Conservation (phyloP, 2,797 vertebrate species). For the Crax fasciolata region DNA sequence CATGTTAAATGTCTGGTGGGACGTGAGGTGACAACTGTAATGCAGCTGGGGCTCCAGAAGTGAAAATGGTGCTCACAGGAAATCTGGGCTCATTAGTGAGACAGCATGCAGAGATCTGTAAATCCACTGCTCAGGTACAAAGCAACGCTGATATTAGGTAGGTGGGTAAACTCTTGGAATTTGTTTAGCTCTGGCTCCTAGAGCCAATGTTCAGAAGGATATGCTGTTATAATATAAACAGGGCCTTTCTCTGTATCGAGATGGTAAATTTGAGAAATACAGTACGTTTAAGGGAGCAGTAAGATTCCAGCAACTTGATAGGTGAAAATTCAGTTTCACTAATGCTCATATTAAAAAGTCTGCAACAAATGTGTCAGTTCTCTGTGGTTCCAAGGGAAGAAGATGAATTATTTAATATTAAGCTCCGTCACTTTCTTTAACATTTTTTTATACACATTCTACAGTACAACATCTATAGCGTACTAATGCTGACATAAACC, state of each 20-base stretch:
- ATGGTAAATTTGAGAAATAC: not conserved
- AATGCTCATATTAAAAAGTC: constrained; percentile 6
- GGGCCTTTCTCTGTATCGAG: not conserved
- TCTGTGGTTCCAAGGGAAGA: constrained; percentile 6
- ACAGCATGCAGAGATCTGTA: not conserved
- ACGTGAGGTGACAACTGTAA: not conserved
- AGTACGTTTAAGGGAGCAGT: not conserved
- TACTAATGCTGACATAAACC: not conserved
- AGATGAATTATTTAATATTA: constrained; percentile 10
- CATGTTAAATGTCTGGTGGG: not conserved
- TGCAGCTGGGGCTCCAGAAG: not conserved
- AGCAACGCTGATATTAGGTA: not conserved
- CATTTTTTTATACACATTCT: not conserved
- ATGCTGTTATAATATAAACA: not conserved
- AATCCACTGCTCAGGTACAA: not conserved
- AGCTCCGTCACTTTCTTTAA: constrained; percentile 7
- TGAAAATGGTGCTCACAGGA: rapidly evolving
- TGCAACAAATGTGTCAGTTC: not conserved
- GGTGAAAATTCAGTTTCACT: not conserved
- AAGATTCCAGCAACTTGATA: not conserved
- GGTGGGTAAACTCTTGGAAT: not conserved
- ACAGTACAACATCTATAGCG: not conserved
- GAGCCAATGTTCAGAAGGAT: not conserved
- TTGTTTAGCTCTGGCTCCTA: not conserved
- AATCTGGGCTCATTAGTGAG: not conserved